A percentile compares a stretch with the other conserved stretches of the same genome.
These are phyloP conservation scores for Copidosoma aretas DNA, from an alignment of 2,888 invertebrate species.

Conservation along the genomic window DNA sequence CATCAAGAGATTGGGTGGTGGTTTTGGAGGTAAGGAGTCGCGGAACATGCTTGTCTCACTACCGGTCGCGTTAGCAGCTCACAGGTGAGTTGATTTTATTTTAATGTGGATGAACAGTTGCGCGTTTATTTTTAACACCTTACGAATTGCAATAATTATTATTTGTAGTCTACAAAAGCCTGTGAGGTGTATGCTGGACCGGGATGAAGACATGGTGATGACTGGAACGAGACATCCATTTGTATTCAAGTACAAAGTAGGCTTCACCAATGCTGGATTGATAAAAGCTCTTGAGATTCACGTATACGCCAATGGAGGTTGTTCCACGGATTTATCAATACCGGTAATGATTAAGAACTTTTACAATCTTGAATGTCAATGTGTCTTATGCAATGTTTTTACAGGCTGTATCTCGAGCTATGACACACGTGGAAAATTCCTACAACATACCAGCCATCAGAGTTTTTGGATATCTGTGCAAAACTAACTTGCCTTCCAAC, in stretches of 20 bases:
- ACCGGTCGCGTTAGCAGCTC: slow-evolving; percentile 81
- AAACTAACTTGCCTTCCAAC: slow-evolving; percentile 86
- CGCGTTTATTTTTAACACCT: not conserved
- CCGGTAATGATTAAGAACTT: slow-evolving; percentile 65
- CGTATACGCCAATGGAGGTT: slow-evolving; percentile 82
- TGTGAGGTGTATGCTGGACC: slow-evolving; percentile 83
- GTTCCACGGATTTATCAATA: slow-evolving; percentile 79
- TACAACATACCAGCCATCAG: slow-evolving; percentile 79
- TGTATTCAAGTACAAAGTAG: slow-evolving; percentile 80
- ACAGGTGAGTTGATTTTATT: slow-evolving; percentile 64
- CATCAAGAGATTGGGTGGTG: slow-evolving; percentile 88
- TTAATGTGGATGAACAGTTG: not conserved
- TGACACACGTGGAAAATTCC: slow-evolving; percentile 81
- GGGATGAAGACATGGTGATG: slow-evolving; percentile 91
- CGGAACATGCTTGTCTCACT: slow-evolving; percentile 71
- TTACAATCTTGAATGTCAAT: not conserved
- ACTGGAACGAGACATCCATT: slow-evolving; percentile 90
- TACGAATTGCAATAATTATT: not conserved
- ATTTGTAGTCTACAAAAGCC: slow-evolving; percentile 72
- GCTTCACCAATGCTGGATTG: slow-evolving; percentile 75
- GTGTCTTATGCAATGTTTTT: slow-evolving; percentile 1
- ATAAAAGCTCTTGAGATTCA: slow-evolving; percentile 75
- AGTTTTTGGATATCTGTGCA: slow-evolving; percentile 76
- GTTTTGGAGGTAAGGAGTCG: slow-evolving; percentile 93
- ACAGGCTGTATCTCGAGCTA: slow-evolving; percentile 79